Base-by-base conservation (phyloP, 23 tunicate genomes). In the Halocynthia roretzi region DNA sequence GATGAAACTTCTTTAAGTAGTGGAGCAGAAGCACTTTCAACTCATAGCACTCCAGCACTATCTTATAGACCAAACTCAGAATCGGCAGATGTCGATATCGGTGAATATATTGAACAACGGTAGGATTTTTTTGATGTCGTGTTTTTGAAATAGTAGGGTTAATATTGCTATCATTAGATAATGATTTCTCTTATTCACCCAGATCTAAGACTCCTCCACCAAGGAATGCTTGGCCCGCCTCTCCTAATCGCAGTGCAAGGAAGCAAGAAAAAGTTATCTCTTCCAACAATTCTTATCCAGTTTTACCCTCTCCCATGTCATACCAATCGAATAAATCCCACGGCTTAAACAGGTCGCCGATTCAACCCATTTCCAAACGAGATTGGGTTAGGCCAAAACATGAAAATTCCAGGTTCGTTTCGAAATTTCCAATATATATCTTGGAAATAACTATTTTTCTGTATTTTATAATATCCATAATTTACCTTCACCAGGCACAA, bases 1-100 rank as follows among this genome's bases (percentile, higher is more conserved):
- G 96, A 89, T 81, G 86, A 80, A 61, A 75, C 88, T 8, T 84
- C 89, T 6, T 53, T 80, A 7, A 89, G 96, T 53, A 89, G 96
- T 60, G 89, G 84, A 18, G 96, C 84, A 8, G 95, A 89, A 53
- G 84, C 83, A 7, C 71, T 80, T 6, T 84, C 89, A 23, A 88
- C 83, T 7, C 87, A 76, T 61, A 88, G 86, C 66, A 87, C 94
- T 31, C 94, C 94, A 51, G 87, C 94, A 0, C 51, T 71, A 17
- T 71, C 76, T 9, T 54, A 19, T 54, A 40, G 56, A 14, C 64
- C 64, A 8, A 50, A 74, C 49, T 50, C 78, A 11, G 23, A 64
- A 14, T 74, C 78, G 20, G 78, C 78, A 10, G 78, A 74, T 74
- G 63, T 74, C 14, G 78, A 74, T 56, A 14, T 74, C 5, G 62